Evolutionary conservation across 2,797 vertebrate species (phyloP).

Genomic region (Tragopan temminckii): DNA sequence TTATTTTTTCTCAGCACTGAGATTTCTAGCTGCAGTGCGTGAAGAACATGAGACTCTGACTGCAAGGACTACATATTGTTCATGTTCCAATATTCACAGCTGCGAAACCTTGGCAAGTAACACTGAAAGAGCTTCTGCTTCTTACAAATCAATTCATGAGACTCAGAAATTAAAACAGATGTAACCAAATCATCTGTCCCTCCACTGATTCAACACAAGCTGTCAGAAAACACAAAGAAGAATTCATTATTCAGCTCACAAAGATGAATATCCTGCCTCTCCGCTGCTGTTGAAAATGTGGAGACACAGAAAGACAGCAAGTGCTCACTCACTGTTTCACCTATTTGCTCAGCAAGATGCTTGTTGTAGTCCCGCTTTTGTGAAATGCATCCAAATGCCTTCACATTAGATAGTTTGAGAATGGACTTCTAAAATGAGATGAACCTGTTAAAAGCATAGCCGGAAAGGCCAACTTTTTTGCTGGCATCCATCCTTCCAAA

Average conservation of each 20-base stretch:
- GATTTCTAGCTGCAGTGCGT: not conserved
- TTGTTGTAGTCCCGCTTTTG: not conserved
- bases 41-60: slow-evolving; percentile 22
- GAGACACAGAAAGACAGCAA: not conserved
- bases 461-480: not conserved
- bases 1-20: not conserved
- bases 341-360: not conserved
- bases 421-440: not conserved
- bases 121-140: slow-evolving; percentile 21
- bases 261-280: slow-evolving; percentile 1
- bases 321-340: not conserved
- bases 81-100: slow-evolving; percentile 59
- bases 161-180: slow-evolving; percentile 29
- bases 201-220: slow-evolving; percentile 53
- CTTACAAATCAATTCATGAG: slow-evolving; percentile 40
- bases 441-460: not conserved
- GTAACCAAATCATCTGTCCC: slow-evolving; percentile 29
- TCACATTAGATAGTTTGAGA: not conserved
- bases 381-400: not conserved
- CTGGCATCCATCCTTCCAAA: slow-evolving; percentile 36
- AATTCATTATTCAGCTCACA: slow-evolving; percentile 47
- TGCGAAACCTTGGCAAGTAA: slow-evolving; percentile 39
- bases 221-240: slow-evolving; percentile 26
- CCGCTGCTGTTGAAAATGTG: not conserved
- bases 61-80: slow-evolving; percentile 5